Conservation (phyloP, 2,888 invertebrate genomes). For the Cheiracanthium punctorium region DNA sequence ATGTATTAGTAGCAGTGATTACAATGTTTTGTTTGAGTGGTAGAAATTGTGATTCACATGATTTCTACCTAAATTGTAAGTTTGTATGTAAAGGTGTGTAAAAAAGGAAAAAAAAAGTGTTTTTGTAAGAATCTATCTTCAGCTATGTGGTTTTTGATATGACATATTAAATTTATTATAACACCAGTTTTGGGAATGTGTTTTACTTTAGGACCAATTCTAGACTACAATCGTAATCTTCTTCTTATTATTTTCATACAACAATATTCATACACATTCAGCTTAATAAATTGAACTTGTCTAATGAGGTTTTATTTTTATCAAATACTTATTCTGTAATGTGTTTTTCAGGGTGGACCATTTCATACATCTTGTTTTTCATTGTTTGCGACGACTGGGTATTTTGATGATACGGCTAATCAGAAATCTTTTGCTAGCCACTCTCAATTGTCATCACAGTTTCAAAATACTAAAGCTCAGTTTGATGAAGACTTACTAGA, state of each 20-base stretch:
- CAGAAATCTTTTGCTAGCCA: neutral
- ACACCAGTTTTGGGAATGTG: neutral
- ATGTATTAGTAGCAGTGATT: too few species aligned
- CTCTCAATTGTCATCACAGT: conserved; percentile 4
- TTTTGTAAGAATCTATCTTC: too few species aligned
- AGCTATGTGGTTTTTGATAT: too few species aligned
- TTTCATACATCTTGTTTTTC: neutral
- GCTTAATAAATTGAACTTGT: neutral
- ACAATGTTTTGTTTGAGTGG: too few species aligned
- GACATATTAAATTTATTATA: too few species aligned
- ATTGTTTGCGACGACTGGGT: neutral
- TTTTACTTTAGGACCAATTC: neutral
- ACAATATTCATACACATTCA: neutral
- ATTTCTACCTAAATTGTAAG: too few species aligned
- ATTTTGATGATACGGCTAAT: neutral
- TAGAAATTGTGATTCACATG: too few species aligned
- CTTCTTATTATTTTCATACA: neutral
- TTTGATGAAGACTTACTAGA: conserved; percentile 34
- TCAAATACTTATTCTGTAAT: neutral
- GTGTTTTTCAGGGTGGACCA: neutral
- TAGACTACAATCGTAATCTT: neutral
- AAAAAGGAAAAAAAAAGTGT: too few species aligned
- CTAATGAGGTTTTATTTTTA: conserved; percentile 14
- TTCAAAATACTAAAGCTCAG: neutral
- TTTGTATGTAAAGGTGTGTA: too few species aligned